Conservation (phyloP, 64 coral and sea anemone species). For the Orbicella faveolata region DNA sequence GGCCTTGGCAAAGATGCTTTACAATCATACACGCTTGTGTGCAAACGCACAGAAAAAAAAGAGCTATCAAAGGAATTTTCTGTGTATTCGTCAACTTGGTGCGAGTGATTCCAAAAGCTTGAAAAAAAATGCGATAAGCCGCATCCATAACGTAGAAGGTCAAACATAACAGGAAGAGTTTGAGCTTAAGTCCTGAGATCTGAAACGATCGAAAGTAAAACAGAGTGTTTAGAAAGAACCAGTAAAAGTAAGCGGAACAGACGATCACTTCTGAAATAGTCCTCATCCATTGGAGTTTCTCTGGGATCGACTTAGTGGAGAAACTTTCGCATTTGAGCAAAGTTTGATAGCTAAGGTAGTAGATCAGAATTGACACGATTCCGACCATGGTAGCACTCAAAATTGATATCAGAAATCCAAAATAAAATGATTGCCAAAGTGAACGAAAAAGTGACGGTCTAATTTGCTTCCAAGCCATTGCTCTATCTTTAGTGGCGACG, state of each 20-base stretch:
- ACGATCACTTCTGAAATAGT: neutral
- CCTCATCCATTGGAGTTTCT: neutral
- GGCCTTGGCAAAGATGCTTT: neutral
- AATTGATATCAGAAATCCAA: neutral
- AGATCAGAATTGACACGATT: neutral
- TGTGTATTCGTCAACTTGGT: neutral
- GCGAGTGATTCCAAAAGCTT: neutral
- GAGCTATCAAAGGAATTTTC: neutral
- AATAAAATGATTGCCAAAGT: neutral
- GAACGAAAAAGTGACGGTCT: neutral
- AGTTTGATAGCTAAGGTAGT: neutral
- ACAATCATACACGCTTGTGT: neutral
- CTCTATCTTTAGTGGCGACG: neutral
- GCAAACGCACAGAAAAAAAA: neutral
- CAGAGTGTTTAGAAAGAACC: neutral
- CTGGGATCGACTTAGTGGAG: neutral
- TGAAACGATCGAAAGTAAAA: slow-evolving; percentile 7
- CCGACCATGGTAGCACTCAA: neutral
- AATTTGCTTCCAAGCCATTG: neutral
- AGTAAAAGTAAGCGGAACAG: neutral
- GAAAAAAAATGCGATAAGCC: neutral
- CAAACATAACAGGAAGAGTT: neutral
- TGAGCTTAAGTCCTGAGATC: neutral
- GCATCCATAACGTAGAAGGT: neutral
- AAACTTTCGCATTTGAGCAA: neutral